Evolutionary conservation across 1,140 invertebrate genomes (phyloP).

Genomic region (Trypoxylus dichotomus): DNA sequence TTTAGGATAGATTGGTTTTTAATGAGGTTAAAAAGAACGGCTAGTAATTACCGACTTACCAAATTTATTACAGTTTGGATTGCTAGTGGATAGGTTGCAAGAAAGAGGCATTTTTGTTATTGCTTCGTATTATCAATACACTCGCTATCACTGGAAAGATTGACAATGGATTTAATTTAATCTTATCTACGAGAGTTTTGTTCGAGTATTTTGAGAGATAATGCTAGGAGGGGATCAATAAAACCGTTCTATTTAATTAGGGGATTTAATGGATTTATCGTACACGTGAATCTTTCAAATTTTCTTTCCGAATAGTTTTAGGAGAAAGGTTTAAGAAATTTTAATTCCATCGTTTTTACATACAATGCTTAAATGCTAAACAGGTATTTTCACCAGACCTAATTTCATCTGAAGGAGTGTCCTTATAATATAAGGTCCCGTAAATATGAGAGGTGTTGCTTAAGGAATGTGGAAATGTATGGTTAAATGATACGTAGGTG

Average conservation of each 20-base stretch:
- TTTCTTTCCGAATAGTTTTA: too few relatives aligned
- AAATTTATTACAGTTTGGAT: conserved; percentile 24
- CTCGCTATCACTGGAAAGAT: conserved; percentile 9
- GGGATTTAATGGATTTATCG: too few relatives aligned
- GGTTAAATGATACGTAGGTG: too few relatives aligned
- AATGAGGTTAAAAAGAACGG: not conserved
- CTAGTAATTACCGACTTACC: not conserved
- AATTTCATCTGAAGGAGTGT: not conserved
- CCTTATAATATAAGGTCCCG: not conserved
- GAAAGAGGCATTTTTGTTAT: conserved; percentile 12
- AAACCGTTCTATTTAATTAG: too few relatives aligned
- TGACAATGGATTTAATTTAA: not conserved
- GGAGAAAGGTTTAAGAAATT: too few relatives aligned
- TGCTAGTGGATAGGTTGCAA: conserved; percentile 11
- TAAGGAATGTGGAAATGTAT: not conserved
- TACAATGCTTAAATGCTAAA: too few relatives aligned
- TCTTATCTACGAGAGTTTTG: not conserved
- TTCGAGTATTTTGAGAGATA: not conserved
- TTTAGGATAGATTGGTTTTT: not conserved
- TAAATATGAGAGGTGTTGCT: too few relatives aligned
- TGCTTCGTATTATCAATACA: not conserved
- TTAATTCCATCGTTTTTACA: too few relatives aligned
- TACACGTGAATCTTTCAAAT: too few relatives aligned
- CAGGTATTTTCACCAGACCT: not conserved
- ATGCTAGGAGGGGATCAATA: not conserved